Conservation (phyloP, 2,888 invertebrate genomes). For the Notodonta dromedarius region DNA sequence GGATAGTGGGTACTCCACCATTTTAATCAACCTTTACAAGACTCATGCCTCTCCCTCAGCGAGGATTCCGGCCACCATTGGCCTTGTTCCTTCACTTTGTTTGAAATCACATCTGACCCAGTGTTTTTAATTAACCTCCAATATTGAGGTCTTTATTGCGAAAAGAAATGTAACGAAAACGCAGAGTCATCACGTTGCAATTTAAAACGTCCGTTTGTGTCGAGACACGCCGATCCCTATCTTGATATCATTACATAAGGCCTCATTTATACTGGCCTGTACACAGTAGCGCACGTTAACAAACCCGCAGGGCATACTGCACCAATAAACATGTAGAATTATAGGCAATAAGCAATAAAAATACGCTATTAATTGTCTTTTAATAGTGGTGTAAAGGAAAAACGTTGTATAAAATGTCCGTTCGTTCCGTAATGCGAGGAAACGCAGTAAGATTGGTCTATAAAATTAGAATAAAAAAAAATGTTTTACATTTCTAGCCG, state of each 20-base stretch:
- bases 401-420: conserved; percentile 17
- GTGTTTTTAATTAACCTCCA: conserved; percentile 51
- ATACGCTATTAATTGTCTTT: conserved; percentile 20
- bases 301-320: conserved; percentile 12
- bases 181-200: conserved; percentile 69
- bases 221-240: conserved; percentile 60
- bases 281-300: conserved; percentile 18
- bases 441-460: conserved; percentile 19
- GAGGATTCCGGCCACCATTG: background rate
- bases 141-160: conserved; percentile 60
- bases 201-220: conserved; percentile 65
- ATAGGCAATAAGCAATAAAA: conserved; percentile 13
- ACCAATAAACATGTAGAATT: conserved; percentile 20
- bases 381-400: conserved; percentile 16
- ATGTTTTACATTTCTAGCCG: too few relatives aligned
- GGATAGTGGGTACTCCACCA: too few relatives aligned
- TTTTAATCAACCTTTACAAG: too few relatives aligned
- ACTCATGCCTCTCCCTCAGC: background rate
- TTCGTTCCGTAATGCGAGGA: conserved; percentile 18
- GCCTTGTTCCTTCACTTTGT: background rate
- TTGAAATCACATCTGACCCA: background rate
- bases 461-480: background rate
- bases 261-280: conserved; percentile 23
- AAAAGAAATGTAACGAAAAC: conserved; percentile 59
- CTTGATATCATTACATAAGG: conserved; percentile 61